Evolutionary conservation across 2,888 invertebrate genomes (phyloP), one percentile per base, ranked within the genome.

Genomic region (Cantharis flavilabris): DNA sequence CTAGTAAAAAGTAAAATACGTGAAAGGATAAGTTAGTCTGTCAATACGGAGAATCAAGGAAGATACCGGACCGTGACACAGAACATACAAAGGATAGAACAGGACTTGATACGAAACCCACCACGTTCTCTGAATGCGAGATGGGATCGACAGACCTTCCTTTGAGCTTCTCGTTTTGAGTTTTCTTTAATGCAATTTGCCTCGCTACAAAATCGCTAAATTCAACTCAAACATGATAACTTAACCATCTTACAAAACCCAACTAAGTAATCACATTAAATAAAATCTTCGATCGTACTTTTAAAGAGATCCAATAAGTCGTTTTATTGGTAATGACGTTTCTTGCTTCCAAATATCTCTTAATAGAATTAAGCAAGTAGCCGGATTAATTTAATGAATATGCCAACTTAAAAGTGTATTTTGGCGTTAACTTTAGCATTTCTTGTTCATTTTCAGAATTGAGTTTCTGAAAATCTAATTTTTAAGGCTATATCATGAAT

Each of bases 401-500:
- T n/a, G n/a, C 4, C n/a, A n/a, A 49, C 49, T 49, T 70, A 70
- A 16, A 70, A 76, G 49, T 69, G 23, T 71, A 65, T 26, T 70
- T 69, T 64, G 71, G n/a, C 64, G 71, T 73, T 76, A 71, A 70
- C 73, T 77, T 77, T 72, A 77, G 74, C 84, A 85, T 86, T 86
- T 85, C 80, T 82, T 71, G 84, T 85, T 85, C 85, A 86, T 83
- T 83, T 84, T 81, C 80, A 77, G 82, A 85, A 84, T 84, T 83
- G 85, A 85, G 84, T 86, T 86, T 86, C 84, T 84, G 86, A 85
- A 86, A 86, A 86, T 85, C 85, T 86, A 86, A 86, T 86, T 86
- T 83, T 73, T 80, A 73, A 81, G 81, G 82, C 80, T 82, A 82
- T 83, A 84, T 84, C 84, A 84, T 83, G 85, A 85, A 86, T 86